These are phyloP conservation scores for Drosophila orosa DNA, from an alignment of 1,140 invertebrate genomes.

Conservation along the genomic window DNA sequence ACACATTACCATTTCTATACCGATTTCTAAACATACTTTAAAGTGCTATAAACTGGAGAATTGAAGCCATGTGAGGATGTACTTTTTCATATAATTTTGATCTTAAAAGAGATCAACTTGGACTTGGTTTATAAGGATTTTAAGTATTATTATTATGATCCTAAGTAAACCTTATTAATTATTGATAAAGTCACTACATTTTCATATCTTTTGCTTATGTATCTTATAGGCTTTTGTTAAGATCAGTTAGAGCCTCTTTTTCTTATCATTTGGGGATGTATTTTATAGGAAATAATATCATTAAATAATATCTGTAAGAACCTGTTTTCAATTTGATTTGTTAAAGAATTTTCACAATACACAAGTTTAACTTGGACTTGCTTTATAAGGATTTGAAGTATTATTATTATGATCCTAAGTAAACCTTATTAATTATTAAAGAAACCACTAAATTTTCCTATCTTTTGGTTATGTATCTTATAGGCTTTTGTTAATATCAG, in stretches of 20 bases:
- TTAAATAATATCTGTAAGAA: too few species aligned
- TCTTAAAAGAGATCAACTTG: not conserved
- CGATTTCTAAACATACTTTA: not conserved
- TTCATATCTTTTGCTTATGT: not conserved
- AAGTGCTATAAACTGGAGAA: not conserved
- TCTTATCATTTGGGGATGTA: too few species aligned
- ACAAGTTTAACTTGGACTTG: not conserved
- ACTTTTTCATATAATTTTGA: not conserved
- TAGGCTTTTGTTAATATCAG: not conserved
- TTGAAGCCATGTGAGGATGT: not conserved
- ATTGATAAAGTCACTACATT: not conserved
- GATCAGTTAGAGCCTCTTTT: not conserved
- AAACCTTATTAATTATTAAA: not conserved
- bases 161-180: too few species aligned
- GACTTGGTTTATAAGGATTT: too few species aligned
- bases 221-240: not conserved
- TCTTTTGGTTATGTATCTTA: not conserved
- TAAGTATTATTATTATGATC: too few species aligned
- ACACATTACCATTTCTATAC: not conserved
- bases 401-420: too few species aligned
- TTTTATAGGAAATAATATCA: too few species aligned
- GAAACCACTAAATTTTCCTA: not conserved
- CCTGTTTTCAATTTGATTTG: too few species aligned
- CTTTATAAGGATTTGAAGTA: too few species aligned
- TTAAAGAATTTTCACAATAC: too few species aligned